A percentile compares a stretch with the other conserved stretches of the same genome.
Conservation (phyloP, 2,888 invertebrate species). For the Sabatieria punctata region DNA sequence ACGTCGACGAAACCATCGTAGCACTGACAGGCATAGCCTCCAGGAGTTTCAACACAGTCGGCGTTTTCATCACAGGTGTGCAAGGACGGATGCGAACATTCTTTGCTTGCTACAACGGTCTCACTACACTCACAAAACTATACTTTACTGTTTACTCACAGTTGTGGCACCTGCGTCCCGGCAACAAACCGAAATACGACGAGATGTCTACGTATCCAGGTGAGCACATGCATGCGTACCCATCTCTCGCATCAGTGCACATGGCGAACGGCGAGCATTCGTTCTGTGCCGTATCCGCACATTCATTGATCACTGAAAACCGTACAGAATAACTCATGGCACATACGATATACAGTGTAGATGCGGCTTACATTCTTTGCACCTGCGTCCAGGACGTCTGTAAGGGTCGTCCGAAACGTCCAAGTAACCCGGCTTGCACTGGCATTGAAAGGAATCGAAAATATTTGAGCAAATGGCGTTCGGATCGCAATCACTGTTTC, state of each 20-base stretch:
- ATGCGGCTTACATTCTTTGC: conserved; percentile 12
- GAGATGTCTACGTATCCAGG: conserved; percentile 28
- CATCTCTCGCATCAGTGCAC: conserved; percentile 27
- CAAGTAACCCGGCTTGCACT: conserved; percentile 25
- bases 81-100: conserved; percentile 21
- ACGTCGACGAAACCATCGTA: conserved; percentile 30
- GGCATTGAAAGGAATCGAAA: conserved; percentile 26
- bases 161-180: conserved; percentile 26
- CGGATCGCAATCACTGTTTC: conserved; percentile 17
- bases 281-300: conserved; percentile 23
- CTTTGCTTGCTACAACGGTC: conserved; percentile 28
- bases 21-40: conserved; percentile 20
- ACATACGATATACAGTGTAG: not conserved
- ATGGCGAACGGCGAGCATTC: conserved; percentile 26
- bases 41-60: conserved; percentile 28
- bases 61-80: conserved; percentile 31
- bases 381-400: conserved; percentile 20
- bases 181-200: conserved; percentile 19
- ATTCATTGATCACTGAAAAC: conserved; percentile 28
- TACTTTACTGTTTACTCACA: too few species aligned
- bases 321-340: conserved; percentile 2
- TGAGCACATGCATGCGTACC: conserved; percentile 23
- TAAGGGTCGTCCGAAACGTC: conserved; percentile 25
- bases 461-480: conserved; percentile 28
- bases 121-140: too few species aligned